Conservation (phyloP, 1,140 invertebrate species). For the Diabrotica virgifera region DNA sequence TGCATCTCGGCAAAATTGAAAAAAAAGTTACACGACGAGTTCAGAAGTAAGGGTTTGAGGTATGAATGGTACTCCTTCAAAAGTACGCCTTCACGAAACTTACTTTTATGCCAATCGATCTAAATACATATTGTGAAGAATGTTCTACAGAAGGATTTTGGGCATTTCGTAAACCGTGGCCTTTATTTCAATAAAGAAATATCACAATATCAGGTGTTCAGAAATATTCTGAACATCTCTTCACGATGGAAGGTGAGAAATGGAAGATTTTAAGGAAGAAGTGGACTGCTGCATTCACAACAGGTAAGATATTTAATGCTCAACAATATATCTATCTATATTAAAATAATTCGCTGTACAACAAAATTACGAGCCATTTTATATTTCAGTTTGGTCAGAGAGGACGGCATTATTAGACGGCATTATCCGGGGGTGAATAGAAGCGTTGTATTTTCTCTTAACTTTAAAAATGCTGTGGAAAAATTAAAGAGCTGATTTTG, state of each 20-base stretch:
- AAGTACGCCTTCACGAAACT: slow-evolving; percentile 21
- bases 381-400: too few species aligned
- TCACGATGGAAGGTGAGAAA: slow-evolving; percentile 45
- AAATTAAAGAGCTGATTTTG: too few species aligned
- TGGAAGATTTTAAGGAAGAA: slow-evolving; percentile 52
- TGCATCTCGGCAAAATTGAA: background rate
- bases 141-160: slow-evolving; percentile 51
- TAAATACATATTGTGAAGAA: slow-evolving; percentile 50
- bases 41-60: slow-evolving; percentile 25
- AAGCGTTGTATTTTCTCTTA: too few species aligned
- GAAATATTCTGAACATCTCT: slow-evolving; percentile 51
- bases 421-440: too few species aligned
- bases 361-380: too few species aligned
- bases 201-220: too few species aligned
- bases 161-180: slow-evolving; percentile 49
- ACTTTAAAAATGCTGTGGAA: too few species aligned
- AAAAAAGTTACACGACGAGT: slow-evolving; percentile 39
- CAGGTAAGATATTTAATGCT: slow-evolving; percentile 48
- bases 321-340: too few species aligned
- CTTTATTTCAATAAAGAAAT: slow-evolving; percentile 44
- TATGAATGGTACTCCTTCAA: slow-evolving; percentile 26
- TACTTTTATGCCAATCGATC: slow-evolving; percentile 44
- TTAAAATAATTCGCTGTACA: too few species aligned
- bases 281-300: slow-evolving; percentile 52
- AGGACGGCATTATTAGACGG: too few species aligned